phyloP scores from a whole-genome alignment of 2,797 vertebrate genomes.

The Buceros bicornis region DNA sequence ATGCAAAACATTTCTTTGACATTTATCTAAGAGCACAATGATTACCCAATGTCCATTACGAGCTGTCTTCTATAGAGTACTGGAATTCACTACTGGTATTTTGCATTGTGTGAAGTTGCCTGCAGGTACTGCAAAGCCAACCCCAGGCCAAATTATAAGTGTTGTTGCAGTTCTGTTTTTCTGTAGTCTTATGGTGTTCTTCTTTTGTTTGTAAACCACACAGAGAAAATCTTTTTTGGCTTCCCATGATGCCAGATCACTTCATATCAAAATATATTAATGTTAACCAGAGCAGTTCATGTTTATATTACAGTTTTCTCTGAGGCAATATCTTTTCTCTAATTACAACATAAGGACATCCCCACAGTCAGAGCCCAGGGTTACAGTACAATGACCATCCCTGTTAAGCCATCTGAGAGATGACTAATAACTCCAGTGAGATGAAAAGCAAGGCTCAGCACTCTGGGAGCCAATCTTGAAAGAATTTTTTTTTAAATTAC shows the following conservation, averaged over 20 bases:
- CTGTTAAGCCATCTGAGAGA: conserved; percentile 28
- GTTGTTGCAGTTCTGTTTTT: not conserved
- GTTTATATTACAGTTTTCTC: conserved; percentile 69
- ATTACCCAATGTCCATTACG: not conserved
- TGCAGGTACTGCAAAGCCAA: conserved; percentile 10
- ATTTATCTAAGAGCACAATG: not conserved
- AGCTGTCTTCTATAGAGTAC: not conserved
- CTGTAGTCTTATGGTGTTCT: not conserved
- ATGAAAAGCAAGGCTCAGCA: conserved; percentile 1
- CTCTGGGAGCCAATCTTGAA: conserved; percentile 13
- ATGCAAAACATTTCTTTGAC: not conserved
- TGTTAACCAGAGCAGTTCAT: conserved; percentile 1
- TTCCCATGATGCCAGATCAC: conserved; percentile 15
- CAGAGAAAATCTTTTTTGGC: conserved; percentile 39
- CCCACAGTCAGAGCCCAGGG: not conserved
- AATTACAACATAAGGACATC: conserved; percentile 50
- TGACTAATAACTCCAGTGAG: conserved; percentile 12
- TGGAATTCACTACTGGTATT: not conserved
- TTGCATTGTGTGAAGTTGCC: not conserved
- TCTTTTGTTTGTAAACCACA: conserved; percentile 41
- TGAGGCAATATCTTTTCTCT: conserved; percentile 58
- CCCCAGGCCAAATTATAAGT: not conserved
- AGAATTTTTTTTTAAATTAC: not conserved
- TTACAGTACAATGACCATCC: conserved; percentile 38
- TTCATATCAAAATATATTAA: conserved; percentile 65